These are phyloP conservation scores for Cheilosia variabilis DNA, from an alignment of 2,888 invertebrate species.

Conservation along the genomic window DNA sequence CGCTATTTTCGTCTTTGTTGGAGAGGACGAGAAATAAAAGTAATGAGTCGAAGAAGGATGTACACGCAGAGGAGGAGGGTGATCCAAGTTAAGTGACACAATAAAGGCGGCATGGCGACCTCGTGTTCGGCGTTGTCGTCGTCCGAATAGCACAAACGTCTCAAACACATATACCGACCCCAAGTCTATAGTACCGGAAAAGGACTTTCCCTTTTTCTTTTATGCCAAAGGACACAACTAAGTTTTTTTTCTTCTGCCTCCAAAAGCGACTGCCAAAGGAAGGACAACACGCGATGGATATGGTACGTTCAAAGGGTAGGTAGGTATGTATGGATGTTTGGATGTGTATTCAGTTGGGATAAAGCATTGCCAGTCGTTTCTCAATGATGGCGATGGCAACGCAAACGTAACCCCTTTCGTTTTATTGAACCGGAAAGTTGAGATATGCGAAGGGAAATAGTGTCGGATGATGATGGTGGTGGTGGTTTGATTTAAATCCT, in stretches of 20 bases:
- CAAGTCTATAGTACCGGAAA: slow-evolving; percentile 27
- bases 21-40: slow-evolving; percentile 39
- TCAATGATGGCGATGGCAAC: slow-evolving; percentile 5
- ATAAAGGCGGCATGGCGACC: slow-evolving; percentile 71
- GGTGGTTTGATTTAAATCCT: slow-evolving; percentile 62
- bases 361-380: slow-evolving; percentile 24
- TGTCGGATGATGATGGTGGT: slow-evolving; percentile 36
- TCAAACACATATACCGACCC: slow-evolving; percentile 27
- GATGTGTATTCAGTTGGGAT: background rate
- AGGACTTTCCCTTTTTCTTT: slow-evolving; percentile 52
- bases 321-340: background rate
- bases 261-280: background rate
- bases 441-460: slow-evolving; percentile 62
- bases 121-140: slow-evolving; percentile 37
- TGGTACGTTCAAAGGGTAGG: background rate
- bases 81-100: slow-evolving; percentile 71
- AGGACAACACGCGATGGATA: slow-evolving; percentile 46
- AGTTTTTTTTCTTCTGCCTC: slow-evolving; percentile 31
- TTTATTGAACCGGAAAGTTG: slow-evolving; percentile 63
- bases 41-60: slow-evolving; percentile 65
- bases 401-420: slow-evolving; percentile 55
- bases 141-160: slow-evolving; percentile 35
- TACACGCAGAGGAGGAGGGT: slow-evolving; percentile 13
- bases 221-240: background rate
- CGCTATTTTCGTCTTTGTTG: slow-evolving; percentile 27